These are phyloP conservation scores for Uropsilus gracilis DNA, from an alignment of 2,113 vertebrate species.

Conservation along the genomic window DNA sequence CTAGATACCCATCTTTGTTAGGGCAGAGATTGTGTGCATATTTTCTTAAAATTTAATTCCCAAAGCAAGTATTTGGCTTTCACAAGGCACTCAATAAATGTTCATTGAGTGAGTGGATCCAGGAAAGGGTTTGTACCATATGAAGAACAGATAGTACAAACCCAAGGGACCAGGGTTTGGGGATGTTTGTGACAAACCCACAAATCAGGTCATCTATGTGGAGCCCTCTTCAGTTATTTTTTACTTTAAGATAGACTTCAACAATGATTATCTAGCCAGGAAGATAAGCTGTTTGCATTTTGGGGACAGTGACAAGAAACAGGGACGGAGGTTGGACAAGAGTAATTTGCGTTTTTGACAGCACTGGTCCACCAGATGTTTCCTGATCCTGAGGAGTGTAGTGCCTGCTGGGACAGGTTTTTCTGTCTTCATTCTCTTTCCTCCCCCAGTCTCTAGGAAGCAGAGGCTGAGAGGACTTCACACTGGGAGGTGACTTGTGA, in stretches of 20 bases:
- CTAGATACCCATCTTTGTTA: neutral
- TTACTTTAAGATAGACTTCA: neutral
- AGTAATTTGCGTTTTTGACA: neutral
- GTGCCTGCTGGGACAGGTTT: neutral
- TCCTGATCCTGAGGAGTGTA: neutral
- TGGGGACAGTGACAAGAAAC: neutral
- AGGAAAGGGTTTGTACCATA: neutral
- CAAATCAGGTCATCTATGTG: neutral
- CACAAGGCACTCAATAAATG: neutral
- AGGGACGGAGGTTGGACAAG: neutral
- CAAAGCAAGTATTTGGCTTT: neutral
- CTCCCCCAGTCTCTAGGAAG: neutral
- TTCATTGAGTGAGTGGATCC: neutral
- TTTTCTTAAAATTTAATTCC: neutral
- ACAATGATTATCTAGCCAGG: neutral
- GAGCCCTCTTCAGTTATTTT: neutral
- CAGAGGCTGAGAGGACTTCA: neutral
- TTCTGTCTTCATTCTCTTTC: neutral
- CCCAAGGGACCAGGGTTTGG: neutral
- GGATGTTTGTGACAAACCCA: neutral
- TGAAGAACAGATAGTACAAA: neutral
- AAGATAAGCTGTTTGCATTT: neutral
- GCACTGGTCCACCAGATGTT: neutral
- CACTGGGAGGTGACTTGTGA: neutral
- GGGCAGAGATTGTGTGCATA: neutral